Percentiles rank a stretch among this genome's conserved stretches.
Evolutionary conservation across 2,888 invertebrate species (phyloP).

Genomic region (Mesochorus sp.): DNA sequence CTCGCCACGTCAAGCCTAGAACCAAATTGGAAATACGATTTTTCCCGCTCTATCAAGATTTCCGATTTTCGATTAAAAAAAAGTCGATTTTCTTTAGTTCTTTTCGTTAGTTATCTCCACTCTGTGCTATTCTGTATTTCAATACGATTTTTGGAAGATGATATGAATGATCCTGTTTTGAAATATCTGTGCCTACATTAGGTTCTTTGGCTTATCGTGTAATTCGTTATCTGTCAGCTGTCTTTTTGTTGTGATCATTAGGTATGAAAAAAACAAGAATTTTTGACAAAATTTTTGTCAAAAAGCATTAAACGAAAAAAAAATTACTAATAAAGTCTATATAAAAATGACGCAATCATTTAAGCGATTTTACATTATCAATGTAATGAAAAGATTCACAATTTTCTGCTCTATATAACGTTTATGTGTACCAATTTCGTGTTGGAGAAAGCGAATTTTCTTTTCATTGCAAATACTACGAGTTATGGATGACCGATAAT

Average conservation of each 20-base stretch:
- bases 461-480: slow-evolving; percentile 37
- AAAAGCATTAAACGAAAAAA: background rate
- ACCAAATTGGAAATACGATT: slow-evolving; percentile 72
- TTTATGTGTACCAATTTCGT: background rate
- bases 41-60: slow-evolving; percentile 29
- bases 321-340: background rate
- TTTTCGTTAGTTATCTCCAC: slow-evolving; percentile 56
- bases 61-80: slow-evolving; percentile 24
- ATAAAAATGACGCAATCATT: background rate
- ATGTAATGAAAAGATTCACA: no score
- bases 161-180: background rate
- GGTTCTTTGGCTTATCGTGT: no score
- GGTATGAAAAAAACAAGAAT: background rate
- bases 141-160: no score
- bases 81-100: slow-evolving; percentile 36
- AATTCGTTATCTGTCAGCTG: background rate
- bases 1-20: slow-evolving; percentile 85
- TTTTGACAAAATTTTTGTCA: no score
- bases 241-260: background rate
- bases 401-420: background rate
- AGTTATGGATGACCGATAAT: slow-evolving; percentile 34
- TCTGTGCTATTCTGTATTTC: slow-evolving; percentile 75
- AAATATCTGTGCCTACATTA: no score
- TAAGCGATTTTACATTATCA: no score
- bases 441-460: slow-evolving; percentile 56